Base-by-base conservation (phyloP, 2,888 invertebrate genomes). In the Rapana venosa region DNA sequence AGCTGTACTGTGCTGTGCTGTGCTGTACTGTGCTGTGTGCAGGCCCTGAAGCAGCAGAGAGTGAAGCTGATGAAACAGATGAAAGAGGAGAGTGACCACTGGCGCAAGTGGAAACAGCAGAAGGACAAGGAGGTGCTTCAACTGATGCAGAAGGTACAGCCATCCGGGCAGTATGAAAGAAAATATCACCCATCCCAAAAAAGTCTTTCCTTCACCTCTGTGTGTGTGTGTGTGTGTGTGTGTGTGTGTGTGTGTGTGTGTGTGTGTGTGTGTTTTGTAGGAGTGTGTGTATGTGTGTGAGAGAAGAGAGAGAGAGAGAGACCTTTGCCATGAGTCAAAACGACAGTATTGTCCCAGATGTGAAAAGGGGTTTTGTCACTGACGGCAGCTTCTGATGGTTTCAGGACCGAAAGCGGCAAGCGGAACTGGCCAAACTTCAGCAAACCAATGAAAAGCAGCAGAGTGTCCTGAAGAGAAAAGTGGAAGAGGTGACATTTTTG, bases 21-120 rank as follows among this genome's bases (percentile, higher is more conserved):
- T 74, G 74, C 2, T 11, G 11, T 11, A 5, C 22, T 36, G 81
- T 83, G 47, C 4, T 88, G 90, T 84, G 83, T 83, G 74, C 92
- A 95, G 93, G 96, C 97, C 1, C 97, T 98, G 97, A 98, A 98
- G 95, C 97, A 97, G 92, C 97, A 97, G 0, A 97, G 98, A 96
- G 98, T 99, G 0, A 97, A 97, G 95, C 97, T 98, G 88, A 97
- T 98, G 92, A 97, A 97, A 58, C 97, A 98, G 94, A 98, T 99
- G 98, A 97, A 98, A 87, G 97, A 97, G 91, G 98, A 99, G 94
- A 97, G 97, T 20, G 98, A 98, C 92, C 97, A 97, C 92, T 98
- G 98, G 97, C 97, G 98, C 77, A 97, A 97, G 91, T 98, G 98
- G 97, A 98, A 98, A 95, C 96, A 97, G 87, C 97, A 97, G 93